Percentiles rank a stretch among this genome's conserved stretches.
Conservation (phyloP, 2,888 invertebrate species). For the Dasypolia templi region DNA sequence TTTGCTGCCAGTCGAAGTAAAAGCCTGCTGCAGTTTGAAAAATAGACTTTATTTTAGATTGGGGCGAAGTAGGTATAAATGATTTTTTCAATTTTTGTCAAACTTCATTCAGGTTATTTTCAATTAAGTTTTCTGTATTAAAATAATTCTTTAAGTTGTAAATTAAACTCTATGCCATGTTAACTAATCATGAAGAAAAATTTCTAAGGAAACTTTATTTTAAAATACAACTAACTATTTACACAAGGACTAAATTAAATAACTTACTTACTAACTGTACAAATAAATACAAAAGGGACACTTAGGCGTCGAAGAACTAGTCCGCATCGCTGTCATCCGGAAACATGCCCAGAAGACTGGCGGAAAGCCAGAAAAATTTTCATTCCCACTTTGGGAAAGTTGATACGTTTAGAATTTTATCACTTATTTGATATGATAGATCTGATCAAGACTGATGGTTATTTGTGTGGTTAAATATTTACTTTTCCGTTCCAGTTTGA, state of each 20-base stretch:
- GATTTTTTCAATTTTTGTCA: no score
- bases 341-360: no score
- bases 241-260: no score
- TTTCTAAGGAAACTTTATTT: no score
- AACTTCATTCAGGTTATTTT: background rate
- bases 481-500: background rate
- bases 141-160: background rate
- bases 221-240: no score
- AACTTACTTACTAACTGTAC: no score
- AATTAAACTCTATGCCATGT: background rate
- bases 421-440: background rate
- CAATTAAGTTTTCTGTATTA: background rate
- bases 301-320: no score
- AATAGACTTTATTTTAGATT: conserved; percentile 3
- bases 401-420: background rate
- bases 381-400: background rate
- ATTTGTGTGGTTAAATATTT: background rate
- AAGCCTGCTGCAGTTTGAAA: conserved; percentile 4
- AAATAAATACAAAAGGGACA: no score
- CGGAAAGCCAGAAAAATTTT: no score
- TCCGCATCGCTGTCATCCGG: no score
- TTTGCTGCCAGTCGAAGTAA: no score
- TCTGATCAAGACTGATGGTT: background rate
- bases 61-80: no score
- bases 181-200: background rate